Conservation (phyloP, 1,140 invertebrate species). For the Aphelinus atriplicis region DNA sequence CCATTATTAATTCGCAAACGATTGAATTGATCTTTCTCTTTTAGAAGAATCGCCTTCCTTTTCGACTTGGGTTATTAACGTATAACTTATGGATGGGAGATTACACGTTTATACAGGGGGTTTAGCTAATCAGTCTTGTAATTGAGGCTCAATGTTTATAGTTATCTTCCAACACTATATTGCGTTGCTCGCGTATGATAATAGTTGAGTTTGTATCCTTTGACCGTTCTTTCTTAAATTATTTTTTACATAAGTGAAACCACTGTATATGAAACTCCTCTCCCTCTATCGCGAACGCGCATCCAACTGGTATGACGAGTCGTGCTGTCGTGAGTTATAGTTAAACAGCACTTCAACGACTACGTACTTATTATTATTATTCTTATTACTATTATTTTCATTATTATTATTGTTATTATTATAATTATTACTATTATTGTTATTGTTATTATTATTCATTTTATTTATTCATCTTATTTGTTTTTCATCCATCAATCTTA, state of each 20-base stretch:
- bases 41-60: slow-evolving; percentile 23
- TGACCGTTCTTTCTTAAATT: slow-evolving; percentile 32
- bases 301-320: no score
- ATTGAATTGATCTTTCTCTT: background rate
- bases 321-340: background rate
- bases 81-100: slow-evolving; percentile 50
- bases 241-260: slow-evolving; percentile 37
- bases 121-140: slow-evolving; percentile 68
- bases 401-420: background rate
- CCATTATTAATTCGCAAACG: background rate
- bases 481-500: slow-evolving; percentile 52
- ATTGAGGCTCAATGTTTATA: slow-evolving; percentile 66
- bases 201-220: slow-evolving; percentile 45
- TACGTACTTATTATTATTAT: background rate
- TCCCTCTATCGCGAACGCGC: background rate
- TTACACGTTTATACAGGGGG: slow-evolving; percentile 62
- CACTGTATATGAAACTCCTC: slow-evolving; percentile 38
- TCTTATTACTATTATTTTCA: background rate
- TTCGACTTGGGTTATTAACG: slow-evolving; percentile 47
- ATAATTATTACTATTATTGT: background rate
- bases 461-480: background rate
- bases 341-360: background rate
- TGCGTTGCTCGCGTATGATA: slow-evolving; percentile 50
- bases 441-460: background rate
- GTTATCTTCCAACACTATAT: slow-evolving; percentile 54